Conservation (phyloP, 2,888 invertebrate genomes). For the Hymenopus coronatus region DNA sequence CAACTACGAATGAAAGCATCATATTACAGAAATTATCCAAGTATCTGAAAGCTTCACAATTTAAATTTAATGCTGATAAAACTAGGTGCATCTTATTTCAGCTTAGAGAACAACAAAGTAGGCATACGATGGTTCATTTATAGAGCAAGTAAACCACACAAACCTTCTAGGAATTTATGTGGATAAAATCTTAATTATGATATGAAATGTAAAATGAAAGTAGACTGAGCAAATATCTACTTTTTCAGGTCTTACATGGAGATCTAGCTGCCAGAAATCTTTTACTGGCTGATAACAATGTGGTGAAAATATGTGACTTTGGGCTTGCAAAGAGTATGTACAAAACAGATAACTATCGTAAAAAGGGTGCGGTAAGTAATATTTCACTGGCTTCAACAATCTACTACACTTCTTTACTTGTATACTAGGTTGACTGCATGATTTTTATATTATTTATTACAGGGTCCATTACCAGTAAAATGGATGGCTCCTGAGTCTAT, state of each 20-base stretch:
- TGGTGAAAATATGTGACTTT: constrained; percentile 96
- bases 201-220: too few relatives aligned
- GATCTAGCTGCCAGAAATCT: constrained; percentile 90
- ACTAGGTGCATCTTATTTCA: too few relatives aligned
- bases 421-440: background rate
- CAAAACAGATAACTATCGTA: constrained; percentile 85
- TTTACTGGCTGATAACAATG: constrained; percentile 79
- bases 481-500: constrained; percentile 96
- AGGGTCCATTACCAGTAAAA: constrained; percentile 86
- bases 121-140: too few relatives aligned
- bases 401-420: background rate
- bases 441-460: constrained; percentile 37
- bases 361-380: constrained; percentile 72
- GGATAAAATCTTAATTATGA: too few relatives aligned
- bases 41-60: too few relatives aligned
- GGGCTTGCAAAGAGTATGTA: constrained; percentile 87
- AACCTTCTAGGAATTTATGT: too few relatives aligned
- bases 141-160: too few relatives aligned
- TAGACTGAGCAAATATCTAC: constrained; percentile 1
- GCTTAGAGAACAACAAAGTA: too few relatives aligned
- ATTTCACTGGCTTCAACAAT: background rate
- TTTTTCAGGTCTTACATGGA: constrained; percentile 70
- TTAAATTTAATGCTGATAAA: too few relatives aligned
- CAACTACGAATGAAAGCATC: too few relatives aligned
- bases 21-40: too few relatives aligned